Conservation (phyloP, 2,797 vertebrate species). For the Odontamblyopus lacepedii region DNA sequence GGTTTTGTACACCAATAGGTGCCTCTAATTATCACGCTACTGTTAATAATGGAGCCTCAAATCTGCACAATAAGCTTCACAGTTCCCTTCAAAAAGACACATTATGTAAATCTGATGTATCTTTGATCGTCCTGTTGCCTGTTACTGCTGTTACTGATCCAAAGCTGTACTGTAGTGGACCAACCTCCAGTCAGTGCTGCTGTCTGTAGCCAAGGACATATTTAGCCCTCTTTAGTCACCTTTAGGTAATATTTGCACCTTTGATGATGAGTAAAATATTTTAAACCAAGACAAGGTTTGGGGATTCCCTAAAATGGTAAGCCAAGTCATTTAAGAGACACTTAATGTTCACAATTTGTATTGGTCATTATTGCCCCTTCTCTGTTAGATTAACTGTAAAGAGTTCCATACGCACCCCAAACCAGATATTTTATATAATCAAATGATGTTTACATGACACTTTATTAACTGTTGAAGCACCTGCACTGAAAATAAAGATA, state of each 20-base stretch:
- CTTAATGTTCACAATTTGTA: neutral
- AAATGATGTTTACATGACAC: conserved; percentile 72
- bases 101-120: conserved; percentile 50
- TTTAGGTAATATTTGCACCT: conserved; percentile 38
- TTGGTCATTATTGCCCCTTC: neutral
- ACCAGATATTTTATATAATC: conserved; percentile 52
- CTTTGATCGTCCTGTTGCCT: conserved; percentile 60
- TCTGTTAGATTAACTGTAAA: conserved; percentile 43
- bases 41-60: conserved; percentile 31
- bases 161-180: conserved; percentile 45
- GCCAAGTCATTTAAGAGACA: conserved; percentile 19
- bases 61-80: conserved; percentile 28
- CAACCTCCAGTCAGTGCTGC: conserved; percentile 44
- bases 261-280: conserved; percentile 21
- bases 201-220: conserved; percentile 46
- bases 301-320: conserved; percentile 13
- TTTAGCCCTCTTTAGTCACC: conserved; percentile 40
- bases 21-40: conserved; percentile 56
- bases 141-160: conserved; percentile 72
- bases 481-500: conserved; percentile 82
- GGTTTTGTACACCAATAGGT: conserved; percentile 58
- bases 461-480: conserved; percentile 76
- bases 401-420: conserved; percentile 29
- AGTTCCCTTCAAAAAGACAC: conserved; percentile 35
- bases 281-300: conserved; percentile 17